These are phyloP conservation scores for Trogon surrucura DNA, from an alignment of 2,113 vertebrate species.

Conservation along the genomic window DNA sequence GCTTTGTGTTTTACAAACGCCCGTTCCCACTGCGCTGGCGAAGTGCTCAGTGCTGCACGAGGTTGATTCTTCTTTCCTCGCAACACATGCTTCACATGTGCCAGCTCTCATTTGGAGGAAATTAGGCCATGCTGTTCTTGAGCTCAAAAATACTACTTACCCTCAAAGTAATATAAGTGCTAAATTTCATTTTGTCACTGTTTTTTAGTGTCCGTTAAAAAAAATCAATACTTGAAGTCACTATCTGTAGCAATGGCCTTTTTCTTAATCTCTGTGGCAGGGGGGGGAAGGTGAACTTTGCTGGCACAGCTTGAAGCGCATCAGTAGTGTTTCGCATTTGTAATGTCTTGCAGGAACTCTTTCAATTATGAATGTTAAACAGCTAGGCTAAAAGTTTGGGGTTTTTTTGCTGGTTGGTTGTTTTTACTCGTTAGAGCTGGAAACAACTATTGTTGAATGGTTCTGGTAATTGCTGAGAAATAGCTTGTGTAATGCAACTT, in stretches of 20 bases:
- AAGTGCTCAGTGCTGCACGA: not conserved
- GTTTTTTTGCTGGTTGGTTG: not conserved
- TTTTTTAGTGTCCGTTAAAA: not conserved
- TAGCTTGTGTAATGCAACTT: not conserved
- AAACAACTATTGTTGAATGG: not conserved
- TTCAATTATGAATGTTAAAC: not conserved
- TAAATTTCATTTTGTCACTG: not conserved
- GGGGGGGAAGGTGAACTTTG: not conserved
- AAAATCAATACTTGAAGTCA: not conserved
- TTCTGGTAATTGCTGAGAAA: conserved; percentile 1
- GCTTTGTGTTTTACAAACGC: not conserved
- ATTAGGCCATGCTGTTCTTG: not conserved
- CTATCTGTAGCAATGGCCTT: not conserved
- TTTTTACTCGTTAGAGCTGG: not conserved
- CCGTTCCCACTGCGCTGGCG: not conserved
- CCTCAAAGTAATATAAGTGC: not conserved
- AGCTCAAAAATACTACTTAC: not conserved
- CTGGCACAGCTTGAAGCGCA: not conserved
- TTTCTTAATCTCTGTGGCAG: not conserved
- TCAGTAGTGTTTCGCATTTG: not conserved
- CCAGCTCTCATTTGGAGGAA: not conserved
- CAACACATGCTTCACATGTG: fast-evolving
- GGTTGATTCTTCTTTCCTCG: not conserved
- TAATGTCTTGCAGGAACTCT: not conserved
- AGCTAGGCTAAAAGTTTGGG: not conserved